Conservation (phyloP, 2,888 invertebrate species). For the Lepas anatifera region DNA sequence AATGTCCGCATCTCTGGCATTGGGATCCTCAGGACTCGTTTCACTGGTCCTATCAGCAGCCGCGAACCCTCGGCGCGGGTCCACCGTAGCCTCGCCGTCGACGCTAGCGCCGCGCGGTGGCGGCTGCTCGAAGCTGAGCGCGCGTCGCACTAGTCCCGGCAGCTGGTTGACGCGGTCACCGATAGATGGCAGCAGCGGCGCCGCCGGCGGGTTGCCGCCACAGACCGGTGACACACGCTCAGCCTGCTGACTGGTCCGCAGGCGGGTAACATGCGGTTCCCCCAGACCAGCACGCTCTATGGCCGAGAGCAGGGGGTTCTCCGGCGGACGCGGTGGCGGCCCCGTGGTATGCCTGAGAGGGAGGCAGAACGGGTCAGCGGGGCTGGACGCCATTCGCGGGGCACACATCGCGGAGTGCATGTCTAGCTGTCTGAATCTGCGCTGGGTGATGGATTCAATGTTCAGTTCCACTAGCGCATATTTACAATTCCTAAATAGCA, state of each 20-base stretch:
- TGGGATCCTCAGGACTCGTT: no score
- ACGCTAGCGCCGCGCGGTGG: not conserved
- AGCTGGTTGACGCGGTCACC: not conserved
- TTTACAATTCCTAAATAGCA: no score
- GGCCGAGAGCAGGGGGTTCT: not conserved
- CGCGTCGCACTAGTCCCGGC: not conserved
- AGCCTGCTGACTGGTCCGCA: not conserved
- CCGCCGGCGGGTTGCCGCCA: not conserved
- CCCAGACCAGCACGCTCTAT: not conserved
- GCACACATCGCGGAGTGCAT: no score
- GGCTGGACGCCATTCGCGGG: no score
- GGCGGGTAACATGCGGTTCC: not conserved
- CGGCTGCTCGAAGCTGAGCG: slow-evolving; percentile 10
- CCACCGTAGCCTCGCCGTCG: no score
- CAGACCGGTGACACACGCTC: not conserved
- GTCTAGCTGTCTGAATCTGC: no score
- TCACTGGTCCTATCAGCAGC: not conserved
- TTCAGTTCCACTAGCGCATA: no score
- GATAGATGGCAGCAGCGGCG: not conserved
- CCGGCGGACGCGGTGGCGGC: not conserved
- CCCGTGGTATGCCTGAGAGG: no score
- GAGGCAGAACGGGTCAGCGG: no score
- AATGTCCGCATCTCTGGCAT: no score
- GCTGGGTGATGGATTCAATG: no score
- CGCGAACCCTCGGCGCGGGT: not conserved